phyloP scores from a whole-genome alignment of 2,888 invertebrate genomes.

The Cremastinae sp. region DNA sequence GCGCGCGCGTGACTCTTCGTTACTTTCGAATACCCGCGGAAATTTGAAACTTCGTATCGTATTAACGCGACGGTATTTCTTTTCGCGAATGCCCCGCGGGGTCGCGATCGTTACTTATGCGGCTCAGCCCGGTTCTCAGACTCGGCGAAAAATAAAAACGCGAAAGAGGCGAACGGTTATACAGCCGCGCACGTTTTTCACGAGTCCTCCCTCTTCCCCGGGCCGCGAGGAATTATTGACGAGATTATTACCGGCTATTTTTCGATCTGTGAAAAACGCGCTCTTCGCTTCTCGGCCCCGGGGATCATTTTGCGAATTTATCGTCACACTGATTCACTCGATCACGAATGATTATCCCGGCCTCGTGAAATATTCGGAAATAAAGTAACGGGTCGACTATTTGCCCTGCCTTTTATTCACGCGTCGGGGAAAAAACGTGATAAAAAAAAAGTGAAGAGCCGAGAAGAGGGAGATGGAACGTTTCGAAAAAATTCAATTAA shows the following conservation, averaged over 20 bases:
- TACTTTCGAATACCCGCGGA: constrained; percentile 68
- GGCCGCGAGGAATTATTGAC: too few species aligned
- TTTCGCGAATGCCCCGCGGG: constrained; percentile 61
- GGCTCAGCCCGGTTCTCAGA: constrained; percentile 22
- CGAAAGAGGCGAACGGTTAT: too few species aligned
- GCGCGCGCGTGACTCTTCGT: constrained; percentile 60
- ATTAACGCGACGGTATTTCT: constrained; percentile 64
- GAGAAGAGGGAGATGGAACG: background rate
- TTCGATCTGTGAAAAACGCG: background rate
- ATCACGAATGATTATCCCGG: too few species aligned
- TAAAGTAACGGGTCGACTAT: too few species aligned
- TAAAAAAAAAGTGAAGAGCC: background rate
- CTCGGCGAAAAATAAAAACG: constrained; percentile 16
- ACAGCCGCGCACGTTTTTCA: too few species aligned
- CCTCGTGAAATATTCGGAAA: too few species aligned
- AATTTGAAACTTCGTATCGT: constrained; percentile 69
- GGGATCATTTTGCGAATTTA: too few species aligned
- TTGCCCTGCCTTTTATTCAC: background rate
- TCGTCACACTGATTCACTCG: too few species aligned
- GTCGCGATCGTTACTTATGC: constrained; percentile 66
- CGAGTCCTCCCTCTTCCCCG: background rate
- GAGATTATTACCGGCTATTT: too few species aligned
- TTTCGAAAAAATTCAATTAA: constrained; percentile 31
- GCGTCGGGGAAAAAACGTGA: too few species aligned
- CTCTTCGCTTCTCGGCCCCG: background rate